Evolutionary conservation across 2,888 invertebrate species (phyloP).

Genomic region (Luperina nickerlii): DNA sequence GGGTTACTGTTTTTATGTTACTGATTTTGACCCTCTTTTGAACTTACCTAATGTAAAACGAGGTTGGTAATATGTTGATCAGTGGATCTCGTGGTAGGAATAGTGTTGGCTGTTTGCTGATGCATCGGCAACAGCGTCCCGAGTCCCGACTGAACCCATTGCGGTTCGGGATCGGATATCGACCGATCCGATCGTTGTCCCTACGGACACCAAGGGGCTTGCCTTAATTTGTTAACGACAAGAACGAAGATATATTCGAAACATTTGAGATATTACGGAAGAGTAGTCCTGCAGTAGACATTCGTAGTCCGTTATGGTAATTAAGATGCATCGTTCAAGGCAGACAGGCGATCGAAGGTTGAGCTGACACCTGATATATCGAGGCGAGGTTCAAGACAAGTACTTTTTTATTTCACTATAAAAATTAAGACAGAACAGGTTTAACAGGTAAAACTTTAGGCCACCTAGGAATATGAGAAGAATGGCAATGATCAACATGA

Average conservation of each 20-base stretch:
- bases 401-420: conserved; percentile 38
- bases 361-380: conserved; percentile 53
- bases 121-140: neutral
- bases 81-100: neutral
- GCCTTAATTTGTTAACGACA: no score
- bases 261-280: neutral
- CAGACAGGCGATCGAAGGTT: conserved; percentile 53
- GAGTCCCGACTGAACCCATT: no score
- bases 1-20: neutral
- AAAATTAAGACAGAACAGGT: conserved; percentile 36
- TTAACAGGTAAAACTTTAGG: conserved; percentile 21
- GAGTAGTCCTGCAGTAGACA: neutral
- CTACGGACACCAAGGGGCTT: no score
- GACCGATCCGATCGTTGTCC: neutral
- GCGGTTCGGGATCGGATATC: no score
- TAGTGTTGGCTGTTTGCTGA: neutral
- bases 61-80: neutral
- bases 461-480: conserved; percentile 1
- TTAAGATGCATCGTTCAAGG: conserved; percentile 65
- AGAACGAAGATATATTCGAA: neutral
- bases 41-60: neutral
- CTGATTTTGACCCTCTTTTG: neutral
- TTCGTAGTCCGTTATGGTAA: conserved; percentile 28
- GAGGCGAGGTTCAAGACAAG: conserved; percentile 27
- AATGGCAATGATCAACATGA: neutral